Conservation (phyloP, 2,113 vertebrate genomes). For the Indri indri region DNA sequence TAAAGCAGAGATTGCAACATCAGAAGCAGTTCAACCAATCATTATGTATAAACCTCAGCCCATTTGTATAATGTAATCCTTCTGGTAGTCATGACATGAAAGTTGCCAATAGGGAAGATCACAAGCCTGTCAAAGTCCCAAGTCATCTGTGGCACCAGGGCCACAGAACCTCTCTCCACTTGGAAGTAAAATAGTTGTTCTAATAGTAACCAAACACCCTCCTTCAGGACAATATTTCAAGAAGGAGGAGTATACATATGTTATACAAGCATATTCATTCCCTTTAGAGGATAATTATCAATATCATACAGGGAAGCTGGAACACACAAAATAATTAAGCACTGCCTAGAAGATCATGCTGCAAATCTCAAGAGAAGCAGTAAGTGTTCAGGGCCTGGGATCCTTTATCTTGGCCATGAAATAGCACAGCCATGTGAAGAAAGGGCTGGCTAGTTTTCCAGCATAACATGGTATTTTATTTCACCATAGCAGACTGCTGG, state of each 20-base stretch:
- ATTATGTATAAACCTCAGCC: background rate
- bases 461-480: slow-evolving; percentile 58
- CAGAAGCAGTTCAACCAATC: background rate
- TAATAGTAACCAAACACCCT: background rate
- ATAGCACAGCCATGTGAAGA: slow-evolving; percentile 47
- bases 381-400: background rate
- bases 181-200: background rate
- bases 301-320: background rate
- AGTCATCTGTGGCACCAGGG: background rate
- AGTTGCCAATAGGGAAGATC: background rate
- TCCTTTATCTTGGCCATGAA: slow-evolving; percentile 13
- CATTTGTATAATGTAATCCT: background rate
- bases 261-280: background rate
- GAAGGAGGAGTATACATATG: background rate
- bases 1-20: background rate
- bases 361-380: slow-evolving; percentile 8
- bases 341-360: background rate
- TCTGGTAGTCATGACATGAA: background rate
- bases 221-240: background rate
- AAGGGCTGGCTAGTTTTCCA: slow-evolving; percentile 38
- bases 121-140: background rate
- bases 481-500: slow-evolving; percentile 56
- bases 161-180: background rate
- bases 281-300: background rate
- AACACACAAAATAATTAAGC: background rate